A percentile compares a stretch with the other conserved stretches of the same genome.
Conservation (phyloP, 2,797 vertebrate genomes). For the Diceros bicornis region DNA sequence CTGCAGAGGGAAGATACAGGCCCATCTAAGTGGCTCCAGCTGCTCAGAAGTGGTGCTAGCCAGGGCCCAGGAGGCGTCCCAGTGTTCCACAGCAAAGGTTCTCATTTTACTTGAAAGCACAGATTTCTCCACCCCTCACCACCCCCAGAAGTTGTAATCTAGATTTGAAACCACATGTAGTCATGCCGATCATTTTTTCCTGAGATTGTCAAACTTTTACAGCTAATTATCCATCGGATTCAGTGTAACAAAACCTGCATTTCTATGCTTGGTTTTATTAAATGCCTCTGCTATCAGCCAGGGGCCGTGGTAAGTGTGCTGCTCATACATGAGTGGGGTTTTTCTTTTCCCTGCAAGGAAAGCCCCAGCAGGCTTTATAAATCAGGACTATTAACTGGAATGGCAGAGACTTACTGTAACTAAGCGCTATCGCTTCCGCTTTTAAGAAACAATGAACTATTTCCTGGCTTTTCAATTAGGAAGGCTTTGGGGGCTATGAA, state of each 20-base stretch:
- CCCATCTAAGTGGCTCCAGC: slow-evolving; percentile 42
- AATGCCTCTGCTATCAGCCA: slow-evolving; percentile 87
- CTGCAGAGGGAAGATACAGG: background rate
- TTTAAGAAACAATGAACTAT: slow-evolving; percentile 85
- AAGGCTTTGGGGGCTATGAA: slow-evolving; percentile 78
- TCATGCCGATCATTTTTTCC: slow-evolving; percentile 85
- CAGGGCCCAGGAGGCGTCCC: background rate
- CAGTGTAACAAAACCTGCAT: slow-evolving; percentile 78
- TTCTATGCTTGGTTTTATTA: slow-evolving; percentile 88
- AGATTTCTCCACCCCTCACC: background rate
- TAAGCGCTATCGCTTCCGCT: slow-evolving; percentile 83
- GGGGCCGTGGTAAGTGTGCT: slow-evolving; percentile 81
- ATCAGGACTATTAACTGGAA: slow-evolving; percentile 82
- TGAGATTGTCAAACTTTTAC: slow-evolving; percentile 86
- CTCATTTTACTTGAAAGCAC: slow-evolving; percentile 55
- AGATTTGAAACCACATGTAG: slow-evolving; percentile 84
- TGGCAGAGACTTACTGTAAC: slow-evolving; percentile 81
- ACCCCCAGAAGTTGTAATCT: slow-evolving; percentile 84
- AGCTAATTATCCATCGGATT: slow-evolving; percentile 88
- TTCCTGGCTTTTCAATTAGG: slow-evolving; percentile 86
- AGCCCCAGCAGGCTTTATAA: slow-evolving; percentile 76
- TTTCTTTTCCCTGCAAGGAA: slow-evolving; percentile 80
- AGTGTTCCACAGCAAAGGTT: background rate
- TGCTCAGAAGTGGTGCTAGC: background rate
- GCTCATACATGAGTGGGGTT: slow-evolving; percentile 69